Percentiles rank a stretch among this genome's conserved stretches.
These are phyloP conservation scores for Menidia beryllina DNA, from an alignment of 2,113 vertebrate species.

Conservation along the genomic window DNA sequence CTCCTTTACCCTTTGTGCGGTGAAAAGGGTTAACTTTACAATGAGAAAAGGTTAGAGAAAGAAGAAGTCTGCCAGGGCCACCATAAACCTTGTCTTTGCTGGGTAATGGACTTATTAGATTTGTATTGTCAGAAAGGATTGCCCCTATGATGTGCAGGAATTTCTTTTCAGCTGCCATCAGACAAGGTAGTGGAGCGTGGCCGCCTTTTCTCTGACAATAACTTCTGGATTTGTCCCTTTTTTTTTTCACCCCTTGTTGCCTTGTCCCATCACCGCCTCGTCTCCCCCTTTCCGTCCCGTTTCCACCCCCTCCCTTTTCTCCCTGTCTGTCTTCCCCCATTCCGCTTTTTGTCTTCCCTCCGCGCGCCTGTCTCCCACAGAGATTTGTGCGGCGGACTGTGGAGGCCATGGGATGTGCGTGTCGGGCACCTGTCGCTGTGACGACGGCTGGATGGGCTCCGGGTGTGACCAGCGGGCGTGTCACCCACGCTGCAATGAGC, in stretches of 20 bases:
- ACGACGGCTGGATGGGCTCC: slow-evolving; percentile 95
- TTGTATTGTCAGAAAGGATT: slow-evolving; percentile 85
- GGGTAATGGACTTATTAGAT: slow-evolving; percentile 88
- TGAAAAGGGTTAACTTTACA: slow-evolving; percentile 69
- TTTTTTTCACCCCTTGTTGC: slow-evolving; percentile 67
- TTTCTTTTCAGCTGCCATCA: slow-evolving; percentile 80
- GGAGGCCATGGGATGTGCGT: slow-evolving; percentile 95
- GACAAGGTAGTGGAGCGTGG: slow-evolving; percentile 85
- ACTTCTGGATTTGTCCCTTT: slow-evolving; percentile 80
- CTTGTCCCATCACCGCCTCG: slow-evolving; percentile 61
- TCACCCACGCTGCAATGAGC: slow-evolving; percentile 96
- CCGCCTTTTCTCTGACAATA: slow-evolving; percentile 81
- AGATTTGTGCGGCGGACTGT: slow-evolving; percentile 97
- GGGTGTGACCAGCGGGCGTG: slow-evolving; percentile 95
- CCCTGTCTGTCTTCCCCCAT: slow-evolving; percentile 36
- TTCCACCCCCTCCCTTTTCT: slow-evolving; percentile 45
- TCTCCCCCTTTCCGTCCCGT: slow-evolving; percentile 62
- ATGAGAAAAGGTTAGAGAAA: slow-evolving; percentile 70
- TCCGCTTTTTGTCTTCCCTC: slow-evolving; percentile 47
- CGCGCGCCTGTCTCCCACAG: slow-evolving; percentile 84
- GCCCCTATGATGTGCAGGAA: slow-evolving; percentile 80
- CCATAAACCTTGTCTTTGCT: slow-evolving; percentile 76
- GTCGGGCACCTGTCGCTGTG: slow-evolving; percentile 95
- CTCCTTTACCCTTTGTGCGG: slow-evolving; percentile 44
- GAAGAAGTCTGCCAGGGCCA: slow-evolving; percentile 75